Evolutionary conservation across 2,797 vertebrate genomes (phyloP).

Genomic region (Oophaga sylvatica): DNA sequence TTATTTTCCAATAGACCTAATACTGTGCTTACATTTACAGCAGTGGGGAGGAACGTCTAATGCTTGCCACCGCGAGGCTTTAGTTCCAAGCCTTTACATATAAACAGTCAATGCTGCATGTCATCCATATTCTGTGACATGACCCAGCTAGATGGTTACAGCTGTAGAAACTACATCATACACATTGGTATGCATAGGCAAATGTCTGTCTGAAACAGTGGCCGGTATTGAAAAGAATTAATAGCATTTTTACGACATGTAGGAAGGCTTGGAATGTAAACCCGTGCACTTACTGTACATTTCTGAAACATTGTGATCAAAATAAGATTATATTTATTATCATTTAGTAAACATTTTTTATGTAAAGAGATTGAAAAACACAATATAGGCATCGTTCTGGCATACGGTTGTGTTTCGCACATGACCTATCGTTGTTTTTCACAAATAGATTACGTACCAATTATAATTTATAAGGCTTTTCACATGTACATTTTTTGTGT

Average conservation of each 20-base stretch:
- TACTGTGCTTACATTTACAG: not conserved
- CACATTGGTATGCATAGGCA: constrained; percentile 22
- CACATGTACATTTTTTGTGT: no score
- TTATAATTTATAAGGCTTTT: no score
- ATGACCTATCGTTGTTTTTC: no score
- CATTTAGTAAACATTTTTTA: not conserved
- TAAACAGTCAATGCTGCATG: constrained; percentile 20
- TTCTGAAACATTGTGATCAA: not conserved
- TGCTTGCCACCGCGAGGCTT: not conserved
- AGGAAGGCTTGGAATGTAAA: not conserved
- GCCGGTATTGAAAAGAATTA: not conserved
- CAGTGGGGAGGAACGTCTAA: not conserved
- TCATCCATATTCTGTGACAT: constrained; percentile 16
- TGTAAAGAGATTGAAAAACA: not conserved
- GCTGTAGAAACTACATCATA: constrained; percentile 26
- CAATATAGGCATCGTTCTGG: not conserved
- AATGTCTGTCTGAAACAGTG: constrained; percentile 11
- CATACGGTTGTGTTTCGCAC: no score
- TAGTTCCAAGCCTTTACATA: not conserved
- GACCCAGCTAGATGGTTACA: constrained; percentile 27
- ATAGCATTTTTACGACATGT: not conserved
- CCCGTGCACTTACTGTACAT: not conserved
- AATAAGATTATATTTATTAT: not conserved
- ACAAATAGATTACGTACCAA: no score
- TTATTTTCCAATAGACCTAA: constrained; percentile 9